Conservation (phyloP, 2,888 invertebrate genomes). For the Aleiodes testaceus region DNA sequence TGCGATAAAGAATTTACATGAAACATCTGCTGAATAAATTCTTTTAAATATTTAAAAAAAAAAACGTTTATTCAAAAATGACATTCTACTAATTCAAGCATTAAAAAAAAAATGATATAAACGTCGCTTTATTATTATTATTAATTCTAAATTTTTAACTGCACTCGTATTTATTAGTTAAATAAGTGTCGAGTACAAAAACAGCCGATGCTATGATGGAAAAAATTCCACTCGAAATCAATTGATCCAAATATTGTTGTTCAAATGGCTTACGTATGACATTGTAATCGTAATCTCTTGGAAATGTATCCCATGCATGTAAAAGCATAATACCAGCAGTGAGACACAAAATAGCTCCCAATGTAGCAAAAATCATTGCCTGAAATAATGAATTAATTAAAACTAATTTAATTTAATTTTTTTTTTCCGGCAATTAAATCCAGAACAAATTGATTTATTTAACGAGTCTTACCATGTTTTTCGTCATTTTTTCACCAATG, state of each 20-base stretch:
- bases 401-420: neutral
- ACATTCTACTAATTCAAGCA: neutral
- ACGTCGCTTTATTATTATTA: neutral
- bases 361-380: slow-evolving; percentile 77
- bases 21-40: neutral
- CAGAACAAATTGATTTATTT: too few relatives aligned
- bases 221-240: slow-evolving; percentile 79
- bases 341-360: slow-evolving; percentile 79
- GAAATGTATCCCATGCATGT: slow-evolving; percentile 63
- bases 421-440: neutral
- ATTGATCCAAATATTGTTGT: slow-evolving; percentile 77
- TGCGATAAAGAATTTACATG: neutral
- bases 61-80: neutral
- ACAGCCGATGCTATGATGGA: slow-evolving; percentile 77
- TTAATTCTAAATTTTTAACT: slow-evolving; percentile 8
- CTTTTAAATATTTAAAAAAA: neutral
- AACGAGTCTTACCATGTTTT: slow-evolving; percentile 73
- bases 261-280: slow-evolving; percentile 74
- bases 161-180: slow-evolving; percentile 71
- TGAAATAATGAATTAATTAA: slow-evolving; percentile 50
- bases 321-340: slow-evolving; percentile 80
- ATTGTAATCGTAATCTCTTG: slow-evolving; percentile 64
- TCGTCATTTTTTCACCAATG: slow-evolving; percentile 78
- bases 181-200: slow-evolving; percentile 78
- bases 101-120: too few relatives aligned